Percentiles rank a stretch among this genome's conserved stretches.
Conservation (phyloP, 2,113 vertebrate genomes). For the Patagioenas fasciata region DNA sequence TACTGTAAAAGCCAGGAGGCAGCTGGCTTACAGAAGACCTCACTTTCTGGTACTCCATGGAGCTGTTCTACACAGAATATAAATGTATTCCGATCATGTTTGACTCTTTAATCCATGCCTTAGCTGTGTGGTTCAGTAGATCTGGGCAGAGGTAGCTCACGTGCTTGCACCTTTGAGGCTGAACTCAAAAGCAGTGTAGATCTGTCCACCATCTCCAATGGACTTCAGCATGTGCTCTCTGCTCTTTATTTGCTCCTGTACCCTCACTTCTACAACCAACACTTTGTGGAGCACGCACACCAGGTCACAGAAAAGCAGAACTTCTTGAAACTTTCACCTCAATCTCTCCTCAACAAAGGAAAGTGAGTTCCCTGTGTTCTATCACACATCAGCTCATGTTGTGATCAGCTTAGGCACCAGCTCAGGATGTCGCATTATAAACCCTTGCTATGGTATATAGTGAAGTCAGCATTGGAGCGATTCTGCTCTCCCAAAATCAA, state of each 20-base stretch:
- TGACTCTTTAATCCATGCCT: accelerated
- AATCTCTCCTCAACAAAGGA: not conserved
- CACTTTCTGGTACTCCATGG: not conserved
- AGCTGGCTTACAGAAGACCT: not conserved
- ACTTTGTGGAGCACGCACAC: accelerated
- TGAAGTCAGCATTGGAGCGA: not conserved
- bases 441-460: no score
- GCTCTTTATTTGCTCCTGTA: not conserved
- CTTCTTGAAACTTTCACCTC: not conserved
- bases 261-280: accelerated
- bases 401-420: not conserved
- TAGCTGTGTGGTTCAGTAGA: not conserved
- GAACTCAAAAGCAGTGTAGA: not conserved
- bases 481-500: not conserved
- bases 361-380: not conserved
- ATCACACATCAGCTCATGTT: no score
- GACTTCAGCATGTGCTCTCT: accelerated
- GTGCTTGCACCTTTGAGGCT: not conserved
- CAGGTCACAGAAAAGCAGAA: not conserved
- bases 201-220: accelerated
- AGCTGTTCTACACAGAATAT: not conserved
- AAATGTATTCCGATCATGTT: not conserved
- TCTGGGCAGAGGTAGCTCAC: not conserved
- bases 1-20: not conserved
- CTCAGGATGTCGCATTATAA: accelerated